These are phyloP conservation scores for Gymnorhina tibicen DNA, from an alignment of 2,113 vertebrate species.

Conservation along the genomic window DNA sequence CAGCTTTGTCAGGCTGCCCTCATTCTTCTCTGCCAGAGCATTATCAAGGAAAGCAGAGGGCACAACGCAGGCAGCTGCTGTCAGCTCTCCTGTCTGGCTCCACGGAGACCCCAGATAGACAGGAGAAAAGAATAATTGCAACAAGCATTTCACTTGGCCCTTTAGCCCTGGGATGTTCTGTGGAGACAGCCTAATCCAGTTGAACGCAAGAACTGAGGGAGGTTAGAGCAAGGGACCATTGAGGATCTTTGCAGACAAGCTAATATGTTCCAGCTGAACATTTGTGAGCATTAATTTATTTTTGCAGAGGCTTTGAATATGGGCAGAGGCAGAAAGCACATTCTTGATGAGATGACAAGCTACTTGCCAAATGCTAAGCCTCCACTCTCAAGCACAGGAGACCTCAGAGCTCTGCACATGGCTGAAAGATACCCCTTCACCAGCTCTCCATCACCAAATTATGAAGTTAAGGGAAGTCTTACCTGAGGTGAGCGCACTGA, in stretches of 20 bases:
- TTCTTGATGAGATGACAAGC: neutral
- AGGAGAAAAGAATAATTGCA: constrained; percentile 47
- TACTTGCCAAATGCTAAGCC: neutral
- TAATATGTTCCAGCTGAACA: constrained; percentile 28
- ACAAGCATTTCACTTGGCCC: constrained; percentile 27
- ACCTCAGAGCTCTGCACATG: neutral
- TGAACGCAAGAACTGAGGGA: neutral
- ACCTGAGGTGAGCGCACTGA: neutral
- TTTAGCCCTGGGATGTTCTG: constrained; percentile 33
- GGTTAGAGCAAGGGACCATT: constrained; percentile 39
- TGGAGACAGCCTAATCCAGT: constrained; percentile 42
- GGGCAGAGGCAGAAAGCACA: neutral
- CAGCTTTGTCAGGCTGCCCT: constrained; percentile 8
- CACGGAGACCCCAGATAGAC: constrained; percentile 4
- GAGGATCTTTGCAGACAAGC: constrained; percentile 12
- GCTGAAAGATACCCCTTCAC: neutral
- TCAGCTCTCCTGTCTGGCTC: constrained; percentile 48
- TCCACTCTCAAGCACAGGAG: neutral
- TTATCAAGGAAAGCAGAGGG: neutral
- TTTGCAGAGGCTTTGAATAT: neutral
- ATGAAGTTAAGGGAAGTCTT: neutral
- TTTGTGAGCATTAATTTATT: constrained; percentile 3
- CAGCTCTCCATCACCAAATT: neutral
- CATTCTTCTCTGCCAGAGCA: constrained; percentile 53
- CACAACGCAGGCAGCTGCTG: neutral